A percentile compares a stretch with the other conserved stretches of the same genome.
Conservation (phyloP, 1,140 invertebrate species). For the Eueides isabella region DNA sequence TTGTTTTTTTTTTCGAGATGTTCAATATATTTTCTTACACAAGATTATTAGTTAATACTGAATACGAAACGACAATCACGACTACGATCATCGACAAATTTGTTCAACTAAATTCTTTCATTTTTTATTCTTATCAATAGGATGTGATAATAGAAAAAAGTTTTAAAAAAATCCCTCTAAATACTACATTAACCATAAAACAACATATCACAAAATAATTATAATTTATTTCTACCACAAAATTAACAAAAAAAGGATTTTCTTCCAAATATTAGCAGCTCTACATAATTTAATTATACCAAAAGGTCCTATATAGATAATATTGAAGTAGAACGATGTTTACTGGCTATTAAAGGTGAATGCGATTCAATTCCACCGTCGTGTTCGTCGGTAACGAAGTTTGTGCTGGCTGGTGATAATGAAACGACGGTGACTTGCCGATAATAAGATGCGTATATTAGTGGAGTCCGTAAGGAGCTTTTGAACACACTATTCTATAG, state of each 20-base stretch:
- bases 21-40: too few species aligned
- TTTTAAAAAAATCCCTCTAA: too few species aligned
- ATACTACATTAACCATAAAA: too few species aligned
- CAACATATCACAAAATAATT: too few species aligned
- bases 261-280: constrained; percentile 40
- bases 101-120: too few species aligned
- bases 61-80: too few species aligned
- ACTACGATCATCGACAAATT: too few species aligned
- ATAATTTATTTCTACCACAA: neutral
- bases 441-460: constrained; percentile 46
- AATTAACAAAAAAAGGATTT: neutral
- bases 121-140: too few species aligned
- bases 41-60: too few species aligned
- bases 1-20: too few species aligned
- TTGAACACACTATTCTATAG: neutral
- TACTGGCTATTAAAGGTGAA: constrained; percentile 76
- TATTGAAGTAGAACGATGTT: constrained; percentile 70
- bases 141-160: too few species aligned
- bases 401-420: constrained; percentile 55
- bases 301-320: constrained; percentile 65
- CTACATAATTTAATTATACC: constrained; percentile 55
- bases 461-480: neutral
- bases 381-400: constrained; percentile 62
- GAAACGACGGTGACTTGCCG: constrained; percentile 63
- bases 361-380: constrained; percentile 71